Conservation (phyloP, 2,888 invertebrate genomes). For the Hoplodrina blanda region DNA sequence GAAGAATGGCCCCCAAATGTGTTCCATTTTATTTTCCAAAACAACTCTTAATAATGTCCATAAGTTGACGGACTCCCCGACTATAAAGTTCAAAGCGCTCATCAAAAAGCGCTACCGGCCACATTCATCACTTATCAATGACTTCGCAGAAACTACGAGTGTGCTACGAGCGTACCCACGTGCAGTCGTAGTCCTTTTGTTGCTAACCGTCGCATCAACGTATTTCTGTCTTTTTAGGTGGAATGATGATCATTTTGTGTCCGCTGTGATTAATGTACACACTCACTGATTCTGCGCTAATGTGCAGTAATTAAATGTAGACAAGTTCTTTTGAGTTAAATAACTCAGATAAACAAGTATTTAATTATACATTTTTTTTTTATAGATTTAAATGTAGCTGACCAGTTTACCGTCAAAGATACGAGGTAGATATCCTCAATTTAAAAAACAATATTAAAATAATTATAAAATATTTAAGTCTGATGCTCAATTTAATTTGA, state of each 20-base stretch:
- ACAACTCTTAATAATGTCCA: not conserved
- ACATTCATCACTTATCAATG: constrained; percentile 64
- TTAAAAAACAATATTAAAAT: not conserved
- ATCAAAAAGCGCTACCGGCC: constrained; percentile 54
- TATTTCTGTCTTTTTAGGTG: constrained; percentile 8
- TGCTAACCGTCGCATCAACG: constrained; percentile 39
- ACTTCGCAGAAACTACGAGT: constrained; percentile 58
- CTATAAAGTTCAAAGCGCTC: constrained; percentile 48
- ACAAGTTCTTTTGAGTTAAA: constrained; percentile 6
- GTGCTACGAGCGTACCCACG: constrained; percentile 23
- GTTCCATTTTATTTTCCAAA: not conserved
- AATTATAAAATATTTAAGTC: constrained; percentile 1
- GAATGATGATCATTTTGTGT: constrained; percentile 28
- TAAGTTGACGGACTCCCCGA: constrained; percentile 29
- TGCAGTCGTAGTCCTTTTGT: constrained; percentile 26
- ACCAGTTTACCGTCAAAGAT: not conserved
- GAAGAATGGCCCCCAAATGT: too few species aligned
- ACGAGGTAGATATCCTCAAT: not conserved
- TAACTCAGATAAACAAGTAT: constrained; percentile 14
- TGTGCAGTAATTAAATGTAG: constrained; percentile 18
- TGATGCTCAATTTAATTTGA: constrained; percentile 15
- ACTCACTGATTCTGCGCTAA: constrained; percentile 30
- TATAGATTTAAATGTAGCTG: not conserved
- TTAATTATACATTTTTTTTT: constrained; percentile 14
- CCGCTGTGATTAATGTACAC: constrained; percentile 32